Evolutionary conservation across 2,797 vertebrate species (phyloP).

Genomic region (Adrianichthys oophorus): DNA sequence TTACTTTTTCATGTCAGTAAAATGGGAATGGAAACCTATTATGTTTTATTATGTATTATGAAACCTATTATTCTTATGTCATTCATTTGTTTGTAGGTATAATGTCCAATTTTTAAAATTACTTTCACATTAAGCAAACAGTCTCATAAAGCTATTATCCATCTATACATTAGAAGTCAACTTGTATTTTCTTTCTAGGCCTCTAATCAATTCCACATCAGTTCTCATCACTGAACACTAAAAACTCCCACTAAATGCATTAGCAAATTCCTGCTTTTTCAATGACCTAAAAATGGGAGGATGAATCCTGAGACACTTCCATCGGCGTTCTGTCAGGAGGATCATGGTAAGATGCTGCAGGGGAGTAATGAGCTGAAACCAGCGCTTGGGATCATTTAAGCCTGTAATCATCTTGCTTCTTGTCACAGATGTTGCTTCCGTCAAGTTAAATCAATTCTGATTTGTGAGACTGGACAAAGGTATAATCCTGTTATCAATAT

Average conservation of each 20-base stretch:
- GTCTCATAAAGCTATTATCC: no score
- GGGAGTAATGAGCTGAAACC: not conserved
- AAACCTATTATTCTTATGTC: no score
- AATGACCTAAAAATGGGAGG: no score
- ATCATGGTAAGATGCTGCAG: not conserved
- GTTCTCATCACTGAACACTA: constrained; percentile 2
- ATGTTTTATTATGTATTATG: no score
- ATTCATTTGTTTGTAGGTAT: no score
- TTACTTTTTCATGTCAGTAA: no score
- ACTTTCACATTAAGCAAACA: no score
- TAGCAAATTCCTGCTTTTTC: not conserved
- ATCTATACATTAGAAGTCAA: not conserved
- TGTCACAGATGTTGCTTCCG: constrained; percentile 3
- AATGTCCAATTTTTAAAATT: no score
- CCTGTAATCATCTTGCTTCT: constrained; percentile 1
- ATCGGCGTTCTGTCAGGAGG: constrained; percentile 2
- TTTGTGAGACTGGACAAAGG: constrained; percentile 1
- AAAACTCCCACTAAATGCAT: constrained; percentile 29
- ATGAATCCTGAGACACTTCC: not conserved
- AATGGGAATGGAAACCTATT: no score
- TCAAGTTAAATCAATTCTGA: constrained; percentile 3
- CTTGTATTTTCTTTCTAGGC: constrained; percentile 6
- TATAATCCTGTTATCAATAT: not conserved
- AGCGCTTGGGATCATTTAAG: constrained; percentile 9
- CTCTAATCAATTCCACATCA: constrained; percentile 31